Conservation (phyloP, 2,113 vertebrate species). For the Tachuris rubrigastra region DNA sequence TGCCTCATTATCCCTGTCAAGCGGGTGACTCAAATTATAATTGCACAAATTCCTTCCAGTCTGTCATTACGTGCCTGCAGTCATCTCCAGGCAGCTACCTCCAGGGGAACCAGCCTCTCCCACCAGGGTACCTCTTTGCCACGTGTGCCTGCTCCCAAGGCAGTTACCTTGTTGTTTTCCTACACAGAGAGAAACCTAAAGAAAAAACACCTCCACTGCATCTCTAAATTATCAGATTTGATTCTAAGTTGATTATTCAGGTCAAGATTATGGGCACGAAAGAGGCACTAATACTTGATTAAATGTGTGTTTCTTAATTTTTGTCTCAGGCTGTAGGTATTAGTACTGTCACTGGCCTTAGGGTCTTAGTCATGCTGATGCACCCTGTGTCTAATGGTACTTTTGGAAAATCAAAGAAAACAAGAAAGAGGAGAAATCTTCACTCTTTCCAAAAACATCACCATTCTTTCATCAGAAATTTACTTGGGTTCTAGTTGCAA, state of each 20-base stretch:
- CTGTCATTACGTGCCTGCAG: not conserved
- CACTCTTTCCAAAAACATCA: not conserved
- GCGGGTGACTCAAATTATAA: slow-evolving; percentile 35
- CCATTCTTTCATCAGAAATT: not conserved
- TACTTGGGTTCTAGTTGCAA: not conserved
- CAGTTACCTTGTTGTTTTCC: not conserved
- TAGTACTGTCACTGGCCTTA: not conserved
- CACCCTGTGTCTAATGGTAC: not conserved
- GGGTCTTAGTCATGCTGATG: not conserved
- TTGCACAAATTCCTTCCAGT: slow-evolving; percentile 9
- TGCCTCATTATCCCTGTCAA: slow-evolving; percentile 43
- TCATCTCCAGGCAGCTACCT: not conserved
- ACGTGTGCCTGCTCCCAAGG: not conserved
- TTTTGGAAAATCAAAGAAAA: not conserved
- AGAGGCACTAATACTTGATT: not conserved
- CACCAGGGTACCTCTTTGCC: not conserved
- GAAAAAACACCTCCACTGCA: not conserved
- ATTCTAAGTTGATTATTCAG: not conserved
- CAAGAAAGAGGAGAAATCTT: not conserved
- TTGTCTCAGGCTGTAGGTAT: not conserved
- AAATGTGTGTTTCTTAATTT: not conserved
- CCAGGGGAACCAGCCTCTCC: not conserved
- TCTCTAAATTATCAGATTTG: not conserved
- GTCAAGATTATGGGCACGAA: not conserved
- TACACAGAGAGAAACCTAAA: not conserved